Evolutionary conservation across 2,113 vertebrate species (phyloP).

Genomic region (Forbesichthys agassizii): DNA sequence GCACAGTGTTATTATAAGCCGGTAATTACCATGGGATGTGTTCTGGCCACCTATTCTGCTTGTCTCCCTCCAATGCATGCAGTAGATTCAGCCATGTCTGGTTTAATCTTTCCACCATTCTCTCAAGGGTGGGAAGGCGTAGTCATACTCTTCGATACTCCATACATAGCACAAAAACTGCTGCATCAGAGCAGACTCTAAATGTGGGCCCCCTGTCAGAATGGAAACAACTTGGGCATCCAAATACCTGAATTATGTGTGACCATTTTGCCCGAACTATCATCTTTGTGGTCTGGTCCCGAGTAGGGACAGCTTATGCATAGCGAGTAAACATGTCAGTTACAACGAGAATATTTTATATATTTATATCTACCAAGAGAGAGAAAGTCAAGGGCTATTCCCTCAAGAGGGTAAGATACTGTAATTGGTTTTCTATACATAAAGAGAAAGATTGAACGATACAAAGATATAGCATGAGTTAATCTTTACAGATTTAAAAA

Average conservation of each 20-base stretch:
- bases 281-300: not conserved
- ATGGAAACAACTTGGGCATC: not conserved
- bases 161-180: not conserved
- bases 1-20: too few species aligned
- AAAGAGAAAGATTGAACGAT: too few species aligned
- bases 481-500: too few species aligned
- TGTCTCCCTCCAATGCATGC: not conserved
- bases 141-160: not conserved
- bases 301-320: constrained; percentile 1
- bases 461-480: too few species aligned
- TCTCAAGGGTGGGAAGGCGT: constrained; percentile 8
- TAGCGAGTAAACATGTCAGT: not conserved
- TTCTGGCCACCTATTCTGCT: not conserved
- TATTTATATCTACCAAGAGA: fast-evolving
- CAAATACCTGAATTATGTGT: constrained; percentile 3
- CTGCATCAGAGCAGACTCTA: not conserved
- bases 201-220: constrained; percentile 4
- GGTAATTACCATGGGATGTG: not conserved
- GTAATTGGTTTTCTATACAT: too few species aligned
- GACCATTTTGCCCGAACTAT: constrained; percentile 2
- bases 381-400: not conserved
- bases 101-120: not conserved
- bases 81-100: not conserved
- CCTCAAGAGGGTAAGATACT: too few species aligned
- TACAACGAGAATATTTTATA: not conserved